Base-by-base conservation (phyloP, 64 coral and sea anemone species). In the Cladopsammia gracilis region DNA sequence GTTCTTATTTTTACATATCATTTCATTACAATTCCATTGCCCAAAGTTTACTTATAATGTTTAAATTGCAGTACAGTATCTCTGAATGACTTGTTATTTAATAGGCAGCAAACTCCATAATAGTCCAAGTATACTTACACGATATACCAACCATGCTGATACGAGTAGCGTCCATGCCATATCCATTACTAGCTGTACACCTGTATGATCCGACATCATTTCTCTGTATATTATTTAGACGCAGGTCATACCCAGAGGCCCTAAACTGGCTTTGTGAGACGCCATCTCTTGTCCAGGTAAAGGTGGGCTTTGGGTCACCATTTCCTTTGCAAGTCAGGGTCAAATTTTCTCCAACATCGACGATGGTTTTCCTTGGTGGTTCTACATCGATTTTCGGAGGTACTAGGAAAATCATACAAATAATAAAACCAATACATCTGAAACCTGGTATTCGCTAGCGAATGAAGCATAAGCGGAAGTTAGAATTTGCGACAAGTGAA, bases 201-300 rank as follows among this genome's bases (percentile, higher is more conserved):
- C 26, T 64, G 79, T 82, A 82, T 64, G 79, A 82, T 48, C 79
- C 79, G 16, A 16, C 79, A 82, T 82, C 59, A 14, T 64, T 18
- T 58, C 4, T 20, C 34, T 64, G 6, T 20, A 48, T 42, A 10
- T 20, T 64, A 14, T 48, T 7, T 12, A 82, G 44, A 64, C 64
- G 25, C 6, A 56, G 53, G 53, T 10, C 53, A 7, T 42, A n/a
- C 20, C 59, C 79, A 47, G 12, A 10, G 2, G 8, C 59, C 47
- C 60, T 82, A 10, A 82, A 82, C 18, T 64, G 42, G 16, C 46
- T 64, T 3, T 0, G 24, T 64, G 79, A 42, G 19, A 34, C 0
- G 1, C 79, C 79, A 62, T 20, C 59, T 64, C 16, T 82, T 64
- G 59, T 64, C 79, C 79, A 82, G 26, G 79, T 64, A 12, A 82